Percentiles rank a stretch among this genome's conserved stretches.
phyloP scores from a whole-genome alignment of 1,140 invertebrate species.

The Plectrocnemia conspersa region DNA sequence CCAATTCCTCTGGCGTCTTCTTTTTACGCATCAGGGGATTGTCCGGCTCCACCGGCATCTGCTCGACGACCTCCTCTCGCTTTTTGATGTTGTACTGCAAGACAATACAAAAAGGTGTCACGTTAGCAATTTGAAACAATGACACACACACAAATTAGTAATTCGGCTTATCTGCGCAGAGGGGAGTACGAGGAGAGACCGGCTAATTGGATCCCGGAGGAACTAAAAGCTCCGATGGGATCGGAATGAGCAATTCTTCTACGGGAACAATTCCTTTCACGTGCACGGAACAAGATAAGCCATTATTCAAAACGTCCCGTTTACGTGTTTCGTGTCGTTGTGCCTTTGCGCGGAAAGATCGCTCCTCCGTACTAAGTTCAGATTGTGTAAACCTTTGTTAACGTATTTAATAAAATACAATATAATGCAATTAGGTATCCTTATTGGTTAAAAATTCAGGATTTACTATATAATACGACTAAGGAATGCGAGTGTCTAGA shows the following conservation, averaged over 20 bases:
- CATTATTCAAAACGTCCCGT: slow-evolving; percentile 9
- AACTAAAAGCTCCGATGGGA: neutral
- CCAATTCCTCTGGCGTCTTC: slow-evolving; percentile 95
- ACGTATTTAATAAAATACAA: too few species aligned
- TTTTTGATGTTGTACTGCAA: slow-evolving; percentile 98
- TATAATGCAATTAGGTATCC: too few species aligned
- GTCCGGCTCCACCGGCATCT: slow-evolving; percentile 72
- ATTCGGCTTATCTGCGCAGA: neutral
- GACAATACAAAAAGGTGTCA: slow-evolving; percentile 3
- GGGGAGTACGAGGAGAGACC: slow-evolving; percentile 8
- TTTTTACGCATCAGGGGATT: slow-evolving; percentile 93
- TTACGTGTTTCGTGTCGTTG: slow-evolving; percentile 4
- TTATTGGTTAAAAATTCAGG: too few species aligned
- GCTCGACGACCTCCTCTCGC: slow-evolving; percentile 83
- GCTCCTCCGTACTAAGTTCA: too few species aligned
- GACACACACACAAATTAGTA: neutral
- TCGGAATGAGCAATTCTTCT: neutral
- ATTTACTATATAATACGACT: too few species aligned
- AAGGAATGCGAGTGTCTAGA: too few species aligned
- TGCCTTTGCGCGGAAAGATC: too few species aligned
- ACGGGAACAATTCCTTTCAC: slow-evolving; percentile 5
- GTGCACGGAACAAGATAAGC: neutral
- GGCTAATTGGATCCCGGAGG: slow-evolving; percentile 21
- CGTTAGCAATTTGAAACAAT: neutral
- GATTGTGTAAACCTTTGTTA: too few species aligned